Evolutionary conservation across 2,797 vertebrate genomes (phyloP), one percentile per base, ranked within the genome.

Genomic region (Falco peregrinus): DNA sequence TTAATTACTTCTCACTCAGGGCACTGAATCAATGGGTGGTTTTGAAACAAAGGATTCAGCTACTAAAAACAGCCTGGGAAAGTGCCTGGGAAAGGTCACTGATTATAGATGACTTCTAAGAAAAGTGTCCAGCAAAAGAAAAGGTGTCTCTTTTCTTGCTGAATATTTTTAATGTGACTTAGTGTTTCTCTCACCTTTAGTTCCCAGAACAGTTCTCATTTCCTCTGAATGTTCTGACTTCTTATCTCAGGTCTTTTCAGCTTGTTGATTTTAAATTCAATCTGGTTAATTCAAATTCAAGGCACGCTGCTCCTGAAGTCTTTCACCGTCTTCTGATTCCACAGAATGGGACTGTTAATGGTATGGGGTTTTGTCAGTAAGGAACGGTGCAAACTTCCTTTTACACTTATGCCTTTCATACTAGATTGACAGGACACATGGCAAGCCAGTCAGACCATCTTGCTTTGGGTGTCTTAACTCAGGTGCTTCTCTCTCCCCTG

Each of bases 1-100:
- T 91, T 92, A 93, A 96, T 94, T 91, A 96, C 96, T 79, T 76
- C 82, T 92, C 89, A 84, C 89, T 89, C 88, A 88, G 70, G 87
- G 87, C 74, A 94, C 80, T 93, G 93, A 95, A 96, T 97, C 93
- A 94, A 94, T 92, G 93, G 91, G 89, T 93, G 89, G 92, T 81
- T 97, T 96, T 95, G 89, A 97, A 97, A 97, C 95, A 97, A 97
- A 94, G 89, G 87, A 91, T 74, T 94, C 89, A 64, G 74, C 95
- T 91, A 91, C 85, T 92, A 91, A 96, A 96, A 96, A 90, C 90
- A 94, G 92, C 73, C 76, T 84, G 76, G 82, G 78, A 89, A 96
- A 95, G 88, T 92, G 92, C 79, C 75, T 21, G 2, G 75, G 92
- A 96, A 93, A 95, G 92, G 95, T 96, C 91, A 88, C 79, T 47